phyloP scores from a whole-genome alignment of 2,888 invertebrate species.

The Leistus spinibarbis region DNA sequence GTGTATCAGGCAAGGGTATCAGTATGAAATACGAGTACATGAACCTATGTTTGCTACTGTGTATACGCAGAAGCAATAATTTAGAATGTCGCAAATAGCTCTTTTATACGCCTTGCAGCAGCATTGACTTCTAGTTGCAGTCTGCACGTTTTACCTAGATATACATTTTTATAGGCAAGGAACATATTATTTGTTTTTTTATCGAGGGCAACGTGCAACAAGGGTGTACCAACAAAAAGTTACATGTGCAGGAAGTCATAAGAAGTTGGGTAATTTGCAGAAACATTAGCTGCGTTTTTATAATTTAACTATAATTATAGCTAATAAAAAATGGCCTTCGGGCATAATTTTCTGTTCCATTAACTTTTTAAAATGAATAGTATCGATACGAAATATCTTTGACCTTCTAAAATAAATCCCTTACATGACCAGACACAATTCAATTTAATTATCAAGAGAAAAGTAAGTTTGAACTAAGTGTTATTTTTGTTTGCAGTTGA shows the following conservation, averaged over 20 bases:
- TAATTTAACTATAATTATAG: background rate
- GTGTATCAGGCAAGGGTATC: background rate
- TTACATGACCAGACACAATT: background rate
- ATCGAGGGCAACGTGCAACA: background rate
- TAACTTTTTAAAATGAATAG: too few species aligned
- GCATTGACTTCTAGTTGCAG: background rate
- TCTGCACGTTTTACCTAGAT: background rate
- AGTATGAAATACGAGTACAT: background rate
- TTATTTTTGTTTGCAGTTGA: slow-evolving; percentile 56
- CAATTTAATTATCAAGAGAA: background rate
- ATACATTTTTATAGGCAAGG: background rate
- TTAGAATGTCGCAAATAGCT: background rate
- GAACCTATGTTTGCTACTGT: background rate
- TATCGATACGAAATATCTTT: too few species aligned
- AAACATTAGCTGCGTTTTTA: slow-evolving; percentile 3
- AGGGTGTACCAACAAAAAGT: background rate
- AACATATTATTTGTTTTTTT: background rate
- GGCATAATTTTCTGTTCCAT: too few species aligned
- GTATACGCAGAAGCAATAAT: background rate
- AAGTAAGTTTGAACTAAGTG: too few species aligned
- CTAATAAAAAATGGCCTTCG: background rate
- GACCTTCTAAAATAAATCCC: too few species aligned
- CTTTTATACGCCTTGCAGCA: background rate
- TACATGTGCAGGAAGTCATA: background rate
- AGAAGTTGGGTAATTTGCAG: background rate